Evolutionary conservation across 1,140 invertebrate genomes (phyloP).

Genomic region (Drosophila pectinifera): DNA sequence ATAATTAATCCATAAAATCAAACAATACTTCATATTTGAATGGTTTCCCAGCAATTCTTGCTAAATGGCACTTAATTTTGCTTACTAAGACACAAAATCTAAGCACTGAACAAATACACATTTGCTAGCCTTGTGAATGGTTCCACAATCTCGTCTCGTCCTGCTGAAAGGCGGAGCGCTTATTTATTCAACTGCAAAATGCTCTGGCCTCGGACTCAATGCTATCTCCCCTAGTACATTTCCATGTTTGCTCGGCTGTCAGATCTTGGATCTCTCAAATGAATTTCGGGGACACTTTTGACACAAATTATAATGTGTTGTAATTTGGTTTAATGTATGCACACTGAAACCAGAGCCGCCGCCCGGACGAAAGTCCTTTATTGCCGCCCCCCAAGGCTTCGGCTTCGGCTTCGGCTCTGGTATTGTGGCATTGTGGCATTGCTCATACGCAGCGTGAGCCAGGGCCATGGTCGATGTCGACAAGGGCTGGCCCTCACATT

Average conservation of each 20-base stretch:
- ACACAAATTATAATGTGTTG: slow-evolving; percentile 64
- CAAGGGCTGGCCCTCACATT: background rate
- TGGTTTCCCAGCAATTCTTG: background rate
- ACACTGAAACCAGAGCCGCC: slow-evolving; percentile 32
- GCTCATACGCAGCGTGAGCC: slow-evolving; percentile 48
- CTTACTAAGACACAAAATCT: slow-evolving; percentile 12
- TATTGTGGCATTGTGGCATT: slow-evolving; percentile 36
- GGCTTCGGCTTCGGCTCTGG: background rate
- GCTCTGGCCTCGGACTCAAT: slow-evolving; percentile 14
- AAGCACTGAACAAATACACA: slow-evolving; percentile 18
- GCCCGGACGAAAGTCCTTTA: slow-evolving; percentile 24
- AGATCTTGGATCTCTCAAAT: slow-evolving; percentile 39
- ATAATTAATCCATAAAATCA: slow-evolving; percentile 9
- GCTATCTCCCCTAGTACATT: slow-evolving; percentile 22
- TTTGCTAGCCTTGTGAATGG: slow-evolving; percentile 13
- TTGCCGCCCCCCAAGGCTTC: slow-evolving; percentile 17
- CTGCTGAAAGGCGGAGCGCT: slow-evolving; percentile 6
- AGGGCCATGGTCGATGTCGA: slow-evolving; percentile 4
- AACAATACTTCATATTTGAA: background rate
- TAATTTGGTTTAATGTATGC: slow-evolving; percentile 64
- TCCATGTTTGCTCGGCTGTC: slow-evolving; percentile 27
- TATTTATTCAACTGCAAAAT: slow-evolving; percentile 38
- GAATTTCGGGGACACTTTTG: slow-evolving; percentile 52
- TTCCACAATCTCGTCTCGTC: slow-evolving; percentile 13
- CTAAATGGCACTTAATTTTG: slow-evolving; percentile 15